These are phyloP conservation scores for Euclidia mi DNA, from an alignment of 2,888 invertebrate species.

Conservation along the genomic window DNA sequence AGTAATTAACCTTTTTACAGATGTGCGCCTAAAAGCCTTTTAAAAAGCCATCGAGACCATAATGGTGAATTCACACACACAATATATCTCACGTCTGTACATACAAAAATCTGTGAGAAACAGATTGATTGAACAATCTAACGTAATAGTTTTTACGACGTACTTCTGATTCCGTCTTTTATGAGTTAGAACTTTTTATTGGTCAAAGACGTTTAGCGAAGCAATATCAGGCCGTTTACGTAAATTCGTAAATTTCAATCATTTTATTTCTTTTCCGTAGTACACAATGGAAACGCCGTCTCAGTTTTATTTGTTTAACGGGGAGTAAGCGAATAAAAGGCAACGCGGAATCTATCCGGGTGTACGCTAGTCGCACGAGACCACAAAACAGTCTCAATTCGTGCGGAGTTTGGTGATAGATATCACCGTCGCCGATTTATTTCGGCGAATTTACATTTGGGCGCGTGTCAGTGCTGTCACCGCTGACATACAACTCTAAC, in stretches of 20 bases:
- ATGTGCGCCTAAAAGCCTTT: constrained; percentile 40
- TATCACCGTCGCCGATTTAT: constrained; percentile 86
- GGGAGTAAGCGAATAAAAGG: constrained; percentile 56
- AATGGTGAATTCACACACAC: constrained; percentile 24
- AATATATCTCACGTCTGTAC: no score
- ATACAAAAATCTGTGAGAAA: constrained; percentile 4
- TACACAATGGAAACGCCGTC: constrained; percentile 38
- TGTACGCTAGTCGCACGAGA: constrained; percentile 56
- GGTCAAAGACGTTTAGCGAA: constrained; percentile 41
- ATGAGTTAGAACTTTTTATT: constrained; percentile 50
- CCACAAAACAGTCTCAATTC: constrained; percentile 84
- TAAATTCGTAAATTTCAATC: constrained; percentile 47
- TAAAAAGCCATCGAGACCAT: constrained; percentile 40
- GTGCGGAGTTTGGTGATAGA: constrained; percentile 87
- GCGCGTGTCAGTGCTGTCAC: constrained; percentile 55
- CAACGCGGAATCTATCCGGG: constrained; percentile 41
- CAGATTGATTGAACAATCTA: constrained; percentile 45
- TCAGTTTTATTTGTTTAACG: constrained; percentile 54
- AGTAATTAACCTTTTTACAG: constrained; percentile 35
- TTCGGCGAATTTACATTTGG: constrained; percentile 83
- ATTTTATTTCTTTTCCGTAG: constrained; percentile 38
- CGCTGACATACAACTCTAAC: constrained; percentile 56
- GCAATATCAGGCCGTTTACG: constrained; percentile 45
- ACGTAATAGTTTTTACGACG: constrained; percentile 54
- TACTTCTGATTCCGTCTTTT: constrained; percentile 48